Conservation (phyloP, 2,113 vertebrate species). For the Podilymbus podiceps region DNA sequence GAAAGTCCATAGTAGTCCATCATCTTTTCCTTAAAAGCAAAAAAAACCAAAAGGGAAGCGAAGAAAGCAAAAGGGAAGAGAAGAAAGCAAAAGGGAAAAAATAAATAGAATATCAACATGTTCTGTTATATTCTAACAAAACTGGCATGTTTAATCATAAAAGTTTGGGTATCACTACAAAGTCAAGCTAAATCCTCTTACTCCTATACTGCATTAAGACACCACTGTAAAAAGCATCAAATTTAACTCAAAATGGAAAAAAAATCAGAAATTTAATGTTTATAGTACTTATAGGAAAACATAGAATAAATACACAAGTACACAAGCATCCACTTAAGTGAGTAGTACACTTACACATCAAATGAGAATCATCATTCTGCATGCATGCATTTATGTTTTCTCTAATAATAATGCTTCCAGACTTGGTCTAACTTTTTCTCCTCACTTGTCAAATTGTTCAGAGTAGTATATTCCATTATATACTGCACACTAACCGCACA, state of each 20-base stretch:
- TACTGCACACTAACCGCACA: background rate
- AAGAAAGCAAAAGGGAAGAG: too few relatives aligned
- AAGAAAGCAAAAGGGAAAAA: background rate
- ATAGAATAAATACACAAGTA: background rate
- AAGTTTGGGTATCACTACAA: background rate
- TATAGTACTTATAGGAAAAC: background rate
- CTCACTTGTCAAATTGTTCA: background rate
- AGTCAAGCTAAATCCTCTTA: background rate
- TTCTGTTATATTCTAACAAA: background rate
- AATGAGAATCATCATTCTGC: background rate
- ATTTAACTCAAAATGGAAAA: background rate
- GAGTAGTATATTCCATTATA: background rate
- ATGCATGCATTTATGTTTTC: background rate
- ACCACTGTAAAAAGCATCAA: background rate
- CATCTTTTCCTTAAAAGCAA: background rate
- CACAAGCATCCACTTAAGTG: fast-evolving
- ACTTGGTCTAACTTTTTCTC: background rate
- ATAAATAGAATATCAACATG: background rate
- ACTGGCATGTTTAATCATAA: background rate
- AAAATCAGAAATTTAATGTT: background rate
- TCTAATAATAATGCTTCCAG: background rate
- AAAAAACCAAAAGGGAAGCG: too few relatives aligned
- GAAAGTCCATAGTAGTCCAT: background rate
- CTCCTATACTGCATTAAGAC: background rate
- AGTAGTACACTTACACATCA: background rate